Conservation (phyloP, 2,113 vertebrate genomes). For the Elgaria multicarinata region DNA sequence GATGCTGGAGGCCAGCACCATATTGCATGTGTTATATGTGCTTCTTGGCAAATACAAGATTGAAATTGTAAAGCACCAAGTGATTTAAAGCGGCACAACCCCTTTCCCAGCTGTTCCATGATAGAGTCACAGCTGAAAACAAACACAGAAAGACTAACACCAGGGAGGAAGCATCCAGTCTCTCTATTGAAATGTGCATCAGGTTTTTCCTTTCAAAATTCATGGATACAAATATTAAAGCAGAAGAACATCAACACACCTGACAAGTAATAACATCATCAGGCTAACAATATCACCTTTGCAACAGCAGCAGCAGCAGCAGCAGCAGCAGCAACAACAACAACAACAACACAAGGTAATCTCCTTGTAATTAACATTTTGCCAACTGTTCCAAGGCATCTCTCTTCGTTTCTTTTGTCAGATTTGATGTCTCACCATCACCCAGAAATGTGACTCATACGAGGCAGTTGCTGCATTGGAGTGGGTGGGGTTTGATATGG, state of each 20-base stretch:
- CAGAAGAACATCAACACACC: background rate
- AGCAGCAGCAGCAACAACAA: too few relatives aligned
- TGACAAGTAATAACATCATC: background rate
- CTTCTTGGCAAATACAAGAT: background rate
- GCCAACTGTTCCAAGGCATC: background rate
- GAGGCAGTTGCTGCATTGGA: background rate
- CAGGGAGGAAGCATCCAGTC: background rate
- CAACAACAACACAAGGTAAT: background rate
- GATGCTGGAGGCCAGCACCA: background rate
- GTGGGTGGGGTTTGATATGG: too few relatives aligned
- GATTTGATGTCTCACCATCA: background rate
- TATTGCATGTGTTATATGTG: background rate
- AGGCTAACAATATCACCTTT: background rate
- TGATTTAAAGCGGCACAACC: background rate
- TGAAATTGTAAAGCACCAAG: background rate
- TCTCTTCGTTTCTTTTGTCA: background rate
- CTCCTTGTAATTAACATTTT: background rate
- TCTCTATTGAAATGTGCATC: background rate
- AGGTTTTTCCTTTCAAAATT: background rate
- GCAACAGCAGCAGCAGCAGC: background rate
- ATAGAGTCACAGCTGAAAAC: background rate
- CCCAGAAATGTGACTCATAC: background rate
- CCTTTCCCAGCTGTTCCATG: background rate
- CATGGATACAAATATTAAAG: background rate
- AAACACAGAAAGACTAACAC: background rate